Base-by-base conservation (phyloP, 1,140 invertebrate species). In the Magallana angulata region DNA sequence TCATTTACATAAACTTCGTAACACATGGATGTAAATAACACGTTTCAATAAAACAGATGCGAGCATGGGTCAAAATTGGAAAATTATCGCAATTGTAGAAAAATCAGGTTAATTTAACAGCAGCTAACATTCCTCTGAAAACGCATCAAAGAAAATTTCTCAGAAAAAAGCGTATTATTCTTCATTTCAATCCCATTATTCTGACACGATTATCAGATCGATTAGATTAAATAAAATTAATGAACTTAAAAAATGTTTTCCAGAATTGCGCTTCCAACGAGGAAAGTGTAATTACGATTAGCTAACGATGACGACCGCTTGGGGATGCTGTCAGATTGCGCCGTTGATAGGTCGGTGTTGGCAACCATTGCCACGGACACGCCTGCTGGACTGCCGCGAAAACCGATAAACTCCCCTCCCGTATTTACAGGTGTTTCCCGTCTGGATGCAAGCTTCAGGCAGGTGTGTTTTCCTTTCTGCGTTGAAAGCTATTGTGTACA, bases 401-500 rank as follows among this genome's bases (percentile, higher is more conserved):
- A 76, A 76, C 68, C 68, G 68, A 76, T 76, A 76, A 76, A 76
- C 24, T 36, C 8, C 24, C 24, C 68, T 76, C 6, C 68, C 24
- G 68, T 24, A 36, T 1, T 30, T 8, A 76, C 68, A 76, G 24
- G 68, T 76, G 68, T 24, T 36, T 76, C 24, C 24, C 68, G 68
- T 62, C 60, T 62, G 14, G 14, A 4, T 12, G 60, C n/a, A 62
- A 12, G 12, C 14, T 62, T 30, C 24, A 76, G 68, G 7, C 68
- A 76, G 68, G 68, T 76, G 68, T 30, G 24, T 76, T 48, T 71
- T 76, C 68, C 68, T 76, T 76, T 76, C 68, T 36, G 24, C 24
- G 68, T 36, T 76, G 68, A 30, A 64, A 76, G 68, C 24, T 76
- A 30, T 76, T 76, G 68, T 76, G 68, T 48, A 76, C 68, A 48